Base-by-base conservation (phyloP, 2,888 invertebrate species). In the Drosophila quinaria region DNA sequence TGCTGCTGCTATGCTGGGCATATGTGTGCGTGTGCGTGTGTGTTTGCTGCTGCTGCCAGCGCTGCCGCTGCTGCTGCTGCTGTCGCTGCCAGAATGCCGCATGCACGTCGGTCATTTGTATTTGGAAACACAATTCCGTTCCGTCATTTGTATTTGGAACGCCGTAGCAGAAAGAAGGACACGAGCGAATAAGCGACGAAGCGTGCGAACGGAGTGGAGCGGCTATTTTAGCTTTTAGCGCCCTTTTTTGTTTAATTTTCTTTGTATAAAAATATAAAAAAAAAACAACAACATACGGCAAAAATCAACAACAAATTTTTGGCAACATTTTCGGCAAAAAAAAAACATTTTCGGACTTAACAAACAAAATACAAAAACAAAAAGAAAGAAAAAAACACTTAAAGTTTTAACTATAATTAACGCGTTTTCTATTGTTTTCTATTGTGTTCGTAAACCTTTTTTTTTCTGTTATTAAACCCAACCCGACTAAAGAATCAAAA, bases 81-180 rank as follows among this genome's bases (percentile, higher is more conserved):
- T 29, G 58, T 63, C 25, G 79, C 70, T 42, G 78, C 63, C 56
- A 52, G 60, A 60, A 51, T 52, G 64, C 49, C 78, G 89, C 80
- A 80, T 79, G 80, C 84, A 88, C 67, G 87, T 80, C 86, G 89
- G 81, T 91, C 92, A 91, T 91, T 91, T 91, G 90, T 90, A 89
- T 91, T 90, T 91, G 81, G 89, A 90, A 90, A 80, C 80, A 80
- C 70, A 77, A 77, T 80, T 80, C 65, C 70, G 76, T 77, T 77
- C 76, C 80, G 81, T 91, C 92, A 91, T 91, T 91, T 91, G 90
- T 90, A 90, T 91, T 90, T 91, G 78, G 90, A 90, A 90, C 91
- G 91, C 88, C 91, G 91, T 86, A 88, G 86, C 80, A 89, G 90
- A 81, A 84, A 91, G 90, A 86, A 90, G 90, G 90, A 90, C 90